phyloP scores from a whole-genome alignment of 2,797 vertebrate species.

The Lateolabrax maculatus region DNA sequence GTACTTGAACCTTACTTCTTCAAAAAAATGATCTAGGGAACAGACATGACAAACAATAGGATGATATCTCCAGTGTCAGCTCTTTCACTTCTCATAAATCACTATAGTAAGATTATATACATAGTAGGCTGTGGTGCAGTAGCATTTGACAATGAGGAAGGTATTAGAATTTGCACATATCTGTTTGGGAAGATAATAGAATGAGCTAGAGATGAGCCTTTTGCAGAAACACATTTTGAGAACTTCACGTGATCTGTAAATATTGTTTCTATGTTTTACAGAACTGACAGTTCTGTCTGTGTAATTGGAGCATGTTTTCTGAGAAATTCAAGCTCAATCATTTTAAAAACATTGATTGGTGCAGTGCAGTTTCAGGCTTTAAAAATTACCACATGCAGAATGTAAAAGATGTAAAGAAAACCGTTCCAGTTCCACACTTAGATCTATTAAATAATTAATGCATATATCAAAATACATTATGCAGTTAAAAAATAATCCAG shows the following conservation, averaged over 20 bases:
- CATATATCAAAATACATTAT: not conserved
- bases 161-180: not conserved
- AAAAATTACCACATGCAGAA: not conserved
- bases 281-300: not conserved
- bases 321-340: fast-evolving
- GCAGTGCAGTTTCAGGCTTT: not conserved
- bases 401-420: not conserved
- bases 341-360: no score
- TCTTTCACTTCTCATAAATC: conserved; percentile 48
- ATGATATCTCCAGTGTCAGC: not conserved
- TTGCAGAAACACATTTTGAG: not conserved
- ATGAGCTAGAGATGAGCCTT: fast-evolving
- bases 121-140: not conserved
- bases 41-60: not conserved
- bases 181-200: not conserved
- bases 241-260: not conserved
- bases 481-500: not conserved
- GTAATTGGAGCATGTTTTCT: not conserved
- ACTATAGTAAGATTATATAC: not conserved
- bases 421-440: not conserved
- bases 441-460: not conserved
- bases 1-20: conserved; percentile 9
- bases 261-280: conserved; percentile 5
- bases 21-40: conserved; percentile 2
- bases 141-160: conserved; percentile 12